phyloP scores from a whole-genome alignment of 2,797 vertebrate species.

The Pelobates cultripes region DNA sequence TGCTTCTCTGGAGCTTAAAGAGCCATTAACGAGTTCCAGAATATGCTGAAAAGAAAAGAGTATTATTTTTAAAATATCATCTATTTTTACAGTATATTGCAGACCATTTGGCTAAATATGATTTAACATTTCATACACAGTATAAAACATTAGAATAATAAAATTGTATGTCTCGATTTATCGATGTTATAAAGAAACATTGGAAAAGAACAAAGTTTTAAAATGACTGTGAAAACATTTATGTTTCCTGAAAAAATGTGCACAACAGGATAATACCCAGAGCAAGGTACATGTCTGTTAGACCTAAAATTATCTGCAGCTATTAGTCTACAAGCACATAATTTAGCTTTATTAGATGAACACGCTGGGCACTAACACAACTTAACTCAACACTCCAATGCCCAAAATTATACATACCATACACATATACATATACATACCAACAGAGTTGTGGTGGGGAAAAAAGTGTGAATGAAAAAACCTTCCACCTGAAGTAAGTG shows the following conservation, averaged over 20 bases:
- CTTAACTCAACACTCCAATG: too few species aligned
- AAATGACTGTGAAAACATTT: constrained; percentile 61
- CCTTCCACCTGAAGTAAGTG: too few species aligned
- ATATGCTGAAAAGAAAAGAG: constrained; percentile 67
- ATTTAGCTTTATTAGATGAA: too few species aligned
- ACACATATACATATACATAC: too few species aligned
- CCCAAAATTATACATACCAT: too few species aligned
- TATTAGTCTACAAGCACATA: too few species aligned
- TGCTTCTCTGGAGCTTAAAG: constrained; percentile 66
- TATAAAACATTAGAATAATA: constrained; percentile 66
- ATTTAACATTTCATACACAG: constrained; percentile 66
- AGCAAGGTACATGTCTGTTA: background rate
- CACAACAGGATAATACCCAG: background rate
- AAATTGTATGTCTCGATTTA: constrained; percentile 66
- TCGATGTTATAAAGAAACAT: constrained; percentile 66
- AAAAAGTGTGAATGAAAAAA: too few species aligned
- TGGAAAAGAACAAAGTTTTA: constrained; percentile 66
- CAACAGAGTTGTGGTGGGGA: too few species aligned
- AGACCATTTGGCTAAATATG: constrained; percentile 63
- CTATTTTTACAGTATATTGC: constrained; percentile 62
- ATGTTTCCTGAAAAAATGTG: constrained; percentile 55
- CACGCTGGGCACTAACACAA: too few species aligned
- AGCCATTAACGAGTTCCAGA: constrained; percentile 67
- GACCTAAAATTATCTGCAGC: too few species aligned
- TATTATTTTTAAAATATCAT: constrained; percentile 68